phyloP scores from a whole-genome alignment of 2,888 invertebrate species.

The Aquatica leii region DNA sequence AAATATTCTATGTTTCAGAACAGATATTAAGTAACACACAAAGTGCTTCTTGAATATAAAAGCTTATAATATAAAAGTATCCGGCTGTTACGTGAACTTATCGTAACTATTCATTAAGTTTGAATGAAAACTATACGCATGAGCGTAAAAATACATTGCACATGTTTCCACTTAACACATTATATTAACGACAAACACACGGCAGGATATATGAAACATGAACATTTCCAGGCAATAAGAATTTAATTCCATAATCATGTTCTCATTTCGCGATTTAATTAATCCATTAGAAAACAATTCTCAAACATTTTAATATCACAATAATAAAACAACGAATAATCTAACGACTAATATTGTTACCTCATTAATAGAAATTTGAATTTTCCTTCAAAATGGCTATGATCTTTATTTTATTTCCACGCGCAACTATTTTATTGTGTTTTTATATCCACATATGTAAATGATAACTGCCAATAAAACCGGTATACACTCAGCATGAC shows the following conservation, averaged over 20 bases:
- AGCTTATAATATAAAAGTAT: conserved; percentile 2
- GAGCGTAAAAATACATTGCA: conserved; percentile 9
- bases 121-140: conserved; percentile 11
- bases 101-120: conserved; percentile 9
- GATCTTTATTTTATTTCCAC: no score
- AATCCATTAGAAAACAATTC: neutral
- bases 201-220: conserved; percentile 12
- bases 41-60: conserved; percentile 7
- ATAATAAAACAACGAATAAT: no score
- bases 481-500: no score
- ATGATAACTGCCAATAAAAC: no score
- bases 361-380: no score
- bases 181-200: conserved; percentile 17
- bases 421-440: no score
- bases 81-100: conserved; percentile 14
- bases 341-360: no score
- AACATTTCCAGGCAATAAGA: neutral
- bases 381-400: no score
- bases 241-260: neutral
- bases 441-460: no score
- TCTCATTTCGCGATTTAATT: no score
- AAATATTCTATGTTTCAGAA: neutral
- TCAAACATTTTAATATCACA: no score
- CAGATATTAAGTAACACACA: neutral
- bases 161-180: conserved; percentile 25